Percentiles rank a stretch among this genome's conserved stretches.
phyloP scores from a whole-genome alignment of 2,113 vertebrate species.

The Ivindomyrus marchei region DNA sequence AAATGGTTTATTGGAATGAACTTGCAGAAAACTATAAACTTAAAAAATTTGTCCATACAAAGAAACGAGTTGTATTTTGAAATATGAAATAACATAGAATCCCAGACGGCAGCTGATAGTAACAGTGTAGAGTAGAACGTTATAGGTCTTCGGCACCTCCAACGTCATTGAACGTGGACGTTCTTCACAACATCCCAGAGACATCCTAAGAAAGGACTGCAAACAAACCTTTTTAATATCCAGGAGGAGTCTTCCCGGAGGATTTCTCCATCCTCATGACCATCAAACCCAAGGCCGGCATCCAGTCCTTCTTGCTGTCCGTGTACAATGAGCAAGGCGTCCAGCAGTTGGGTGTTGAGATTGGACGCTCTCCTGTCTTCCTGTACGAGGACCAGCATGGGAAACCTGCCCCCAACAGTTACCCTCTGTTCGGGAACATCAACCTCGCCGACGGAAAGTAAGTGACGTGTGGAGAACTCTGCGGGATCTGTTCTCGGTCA shows the following conservation, averaged over 20 bases:
- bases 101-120: background rate
- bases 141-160: background rate
- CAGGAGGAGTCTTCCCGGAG: slow-evolving; percentile 83
- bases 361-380: slow-evolving; percentile 87
- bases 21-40: slow-evolving; percentile 32
- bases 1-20: slow-evolving; percentile 31
- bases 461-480: slow-evolving; percentile 51
- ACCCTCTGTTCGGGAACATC: slow-evolving; percentile 84
- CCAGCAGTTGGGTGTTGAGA: slow-evolving; percentile 91
- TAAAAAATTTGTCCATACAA: slow-evolving; percentile 12
- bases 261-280: slow-evolving; percentile 97
- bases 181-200: background rate
- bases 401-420: slow-evolving; percentile 85
- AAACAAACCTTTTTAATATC: slow-evolving; percentile 21
- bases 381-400: slow-evolving; percentile 91
- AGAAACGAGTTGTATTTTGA: background rate
- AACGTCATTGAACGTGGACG: background rate
- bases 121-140: background rate
- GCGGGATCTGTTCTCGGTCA: background rate
- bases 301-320: slow-evolving; percentile 89
- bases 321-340: slow-evolving; percentile 87
- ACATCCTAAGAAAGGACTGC: background rate
- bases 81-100: background rate
- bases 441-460: slow-evolving; percentile 94
- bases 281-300: slow-evolving; percentile 84